Evolutionary conservation across 2,113 vertebrate genomes (phyloP), one percentile per base, ranked within the genome.

Genomic region (Actenoides lindsayi): DNA sequence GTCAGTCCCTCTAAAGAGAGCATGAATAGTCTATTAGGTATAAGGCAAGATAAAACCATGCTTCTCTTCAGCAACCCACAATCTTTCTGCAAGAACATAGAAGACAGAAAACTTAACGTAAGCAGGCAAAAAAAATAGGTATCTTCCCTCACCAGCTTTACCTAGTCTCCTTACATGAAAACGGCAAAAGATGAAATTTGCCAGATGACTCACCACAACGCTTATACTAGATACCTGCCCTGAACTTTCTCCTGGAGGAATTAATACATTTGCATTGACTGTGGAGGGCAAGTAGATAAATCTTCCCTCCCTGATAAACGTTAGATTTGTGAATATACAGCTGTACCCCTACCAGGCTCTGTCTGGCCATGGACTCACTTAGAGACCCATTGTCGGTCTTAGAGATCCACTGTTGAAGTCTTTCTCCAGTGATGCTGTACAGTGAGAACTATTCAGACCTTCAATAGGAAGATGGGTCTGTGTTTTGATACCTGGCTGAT

Each of bases 381-480:
- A 33, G 8, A 79, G n/a, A 50, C 6, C 24, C 50, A 51, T 13
- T 25, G 50, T 25, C 24, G 24, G 50, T 51, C 21, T 59, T 31
- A 35, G 8, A 79, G 37, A 54, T 5, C 7, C 6, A 4, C 59
- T 37, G 31, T 3, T 42, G 20, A 54, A 44, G 10, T 35, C 10
- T 50, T 57, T 74, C 39, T 65, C 33, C n/a, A 30, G 1, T 5
- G 12, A 20, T 35, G 15, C 11, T 37, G 16, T 4, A 21, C 11
- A 69, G 11, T 6, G 24, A 75, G 24, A 87, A 35, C 2, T 1
- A 54, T 48, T 64, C 6, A 27, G 42, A 11, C 9, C 6, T 88
- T 64, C 16, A 37, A 0, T 8, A 9, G 1, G 8, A 51, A 46
- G 3, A 4, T 4, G 4, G 1, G 2, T 54, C 60, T 78, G 5